Evolutionary conservation across 2,888 invertebrate genomes (phyloP).

Genomic region (Agrilus cyanescens): DNA sequence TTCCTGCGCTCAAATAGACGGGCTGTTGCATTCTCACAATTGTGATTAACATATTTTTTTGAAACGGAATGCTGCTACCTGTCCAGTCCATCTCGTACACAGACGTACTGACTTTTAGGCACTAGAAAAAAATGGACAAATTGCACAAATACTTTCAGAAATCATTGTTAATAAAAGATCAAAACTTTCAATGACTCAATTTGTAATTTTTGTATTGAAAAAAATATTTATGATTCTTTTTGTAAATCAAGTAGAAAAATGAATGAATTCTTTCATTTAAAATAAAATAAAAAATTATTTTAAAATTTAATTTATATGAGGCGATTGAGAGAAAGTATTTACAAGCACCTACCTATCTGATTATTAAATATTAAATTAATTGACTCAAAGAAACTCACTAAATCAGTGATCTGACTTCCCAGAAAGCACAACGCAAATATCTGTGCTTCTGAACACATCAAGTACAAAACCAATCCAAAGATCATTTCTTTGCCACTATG

Average conservation of each 20-base stretch:
- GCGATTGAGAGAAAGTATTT: too few relatives aligned
- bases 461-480: conserved; percentile 8
- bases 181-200: too few relatives aligned
- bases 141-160: too few relatives aligned
- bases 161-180: too few relatives aligned
- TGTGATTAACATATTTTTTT: conserved; percentile 21
- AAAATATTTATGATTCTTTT: too few relatives aligned
- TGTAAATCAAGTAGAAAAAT: too few relatives aligned
- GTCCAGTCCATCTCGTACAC: conserved; percentile 21
- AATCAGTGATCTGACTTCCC: conserved; percentile 19
- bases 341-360: too few relatives aligned
- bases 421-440: conserved; percentile 20
- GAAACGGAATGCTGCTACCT: conserved; percentile 16
- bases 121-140: conserved; percentile 9
- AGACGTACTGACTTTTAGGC: conserved; percentile 12
- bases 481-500: too few relatives aligned
- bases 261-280: too few relatives aligned
- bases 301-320: too few relatives aligned
- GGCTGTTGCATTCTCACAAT: conserved; percentile 21
- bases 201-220: too few relatives aligned
- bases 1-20: conserved; percentile 22
- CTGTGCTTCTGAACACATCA: conserved; percentile 19
- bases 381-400: conserved; percentile 11
- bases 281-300: too few relatives aligned
- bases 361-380: not conserved